Conservation (phyloP, 2,113 vertebrate species). For the Entomyzon cyanotis region DNA sequence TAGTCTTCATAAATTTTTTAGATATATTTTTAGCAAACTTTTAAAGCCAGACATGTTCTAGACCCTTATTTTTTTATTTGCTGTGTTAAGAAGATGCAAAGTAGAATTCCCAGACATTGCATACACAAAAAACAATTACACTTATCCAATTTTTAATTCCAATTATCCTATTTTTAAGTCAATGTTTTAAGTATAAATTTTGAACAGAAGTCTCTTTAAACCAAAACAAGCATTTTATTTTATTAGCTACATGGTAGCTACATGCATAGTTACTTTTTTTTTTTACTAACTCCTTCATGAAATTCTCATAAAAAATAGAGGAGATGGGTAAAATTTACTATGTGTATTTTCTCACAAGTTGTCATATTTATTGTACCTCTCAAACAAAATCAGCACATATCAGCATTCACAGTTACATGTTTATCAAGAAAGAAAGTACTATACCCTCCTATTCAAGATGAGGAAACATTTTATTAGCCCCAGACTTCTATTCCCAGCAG, state of each 20-base stretch:
- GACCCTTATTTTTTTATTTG: neutral
- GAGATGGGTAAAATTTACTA: neutral
- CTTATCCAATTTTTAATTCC: neutral
- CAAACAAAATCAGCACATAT: neutral
- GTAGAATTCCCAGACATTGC: neutral
- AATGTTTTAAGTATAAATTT: neutral
- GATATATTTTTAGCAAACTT: neutral
- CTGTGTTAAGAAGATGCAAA: neutral
- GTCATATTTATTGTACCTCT: neutral
- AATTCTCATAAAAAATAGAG: neutral
- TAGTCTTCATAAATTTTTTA: neutral
- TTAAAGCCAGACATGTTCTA: neutral
- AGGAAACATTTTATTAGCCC: slow-evolving; percentile 31
- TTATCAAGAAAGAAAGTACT: neutral
- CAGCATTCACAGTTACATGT: neutral
- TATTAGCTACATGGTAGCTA: neutral
- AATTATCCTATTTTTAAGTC: neutral
- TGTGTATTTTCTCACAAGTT: neutral
- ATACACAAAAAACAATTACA: neutral
- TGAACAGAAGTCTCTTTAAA: neutral
- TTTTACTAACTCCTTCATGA: neutral
- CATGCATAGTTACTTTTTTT: neutral
- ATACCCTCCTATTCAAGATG: neutral
- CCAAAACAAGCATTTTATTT: neutral
- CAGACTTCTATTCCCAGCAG: neutral